Evolutionary conservation across 2,113 vertebrate genomes (phyloP).

Genomic region (Xyrauchen texanus): DNA sequence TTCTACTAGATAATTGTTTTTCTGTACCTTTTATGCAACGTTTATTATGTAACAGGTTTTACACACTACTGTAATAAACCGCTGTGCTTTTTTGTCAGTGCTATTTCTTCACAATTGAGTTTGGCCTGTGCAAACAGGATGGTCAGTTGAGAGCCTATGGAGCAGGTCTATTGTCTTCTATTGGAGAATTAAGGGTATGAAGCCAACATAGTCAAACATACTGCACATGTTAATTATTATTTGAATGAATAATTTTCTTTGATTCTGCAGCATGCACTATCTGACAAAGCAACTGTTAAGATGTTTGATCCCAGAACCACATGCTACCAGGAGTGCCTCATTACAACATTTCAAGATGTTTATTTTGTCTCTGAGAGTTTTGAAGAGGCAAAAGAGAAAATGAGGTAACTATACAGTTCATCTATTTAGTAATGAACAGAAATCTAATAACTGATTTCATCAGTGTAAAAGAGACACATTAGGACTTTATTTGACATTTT

Average conservation of each 20-base stretch:
- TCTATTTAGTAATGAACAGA: not conserved
- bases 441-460: not conserved
- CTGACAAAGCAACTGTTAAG: slow-evolving; percentile 86
- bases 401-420: slow-evolving; percentile 74
- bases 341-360: slow-evolving; percentile 88
- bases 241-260: slow-evolving; percentile 2
- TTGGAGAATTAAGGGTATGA: slow-evolving; percentile 89
- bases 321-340: slow-evolving; percentile 87
- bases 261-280: slow-evolving; percentile 83
- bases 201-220: not conserved
- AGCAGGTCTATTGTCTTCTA: slow-evolving; percentile 94
- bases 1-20: too few species aligned
- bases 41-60: not conserved
- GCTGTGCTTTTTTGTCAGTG: slow-evolving; percentile 75
- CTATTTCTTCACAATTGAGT: slow-evolving; percentile 99
- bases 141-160: slow-evolving; percentile 95
- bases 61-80: not conserved
- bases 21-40: too few species aligned
- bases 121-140: slow-evolving; percentile 97
- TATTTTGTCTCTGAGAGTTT: slow-evolving; percentile 93
- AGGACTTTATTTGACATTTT: not conserved
- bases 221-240: not conserved
- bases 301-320: slow-evolving; percentile 86
- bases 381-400: slow-evolving; percentile 91
- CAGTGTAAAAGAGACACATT: not conserved